Conservation (phyloP, 2,888 invertebrate genomes). For the Heterodera filipjevi region DNA sequence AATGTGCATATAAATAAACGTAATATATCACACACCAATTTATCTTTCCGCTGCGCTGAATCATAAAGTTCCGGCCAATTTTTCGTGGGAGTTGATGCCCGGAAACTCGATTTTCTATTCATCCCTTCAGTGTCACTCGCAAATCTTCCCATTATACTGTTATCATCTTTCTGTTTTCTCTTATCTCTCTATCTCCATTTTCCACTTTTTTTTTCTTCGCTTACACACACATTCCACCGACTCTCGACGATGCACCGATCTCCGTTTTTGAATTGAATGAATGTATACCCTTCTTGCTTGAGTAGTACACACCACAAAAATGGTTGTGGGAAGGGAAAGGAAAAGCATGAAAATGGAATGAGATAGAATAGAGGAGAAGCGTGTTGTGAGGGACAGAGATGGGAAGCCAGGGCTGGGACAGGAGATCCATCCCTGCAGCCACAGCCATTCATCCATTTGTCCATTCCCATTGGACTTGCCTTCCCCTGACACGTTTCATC, state of each 20-base stretch:
- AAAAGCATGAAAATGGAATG: not conserved
- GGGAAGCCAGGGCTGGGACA: not conserved
- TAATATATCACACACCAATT: no score
- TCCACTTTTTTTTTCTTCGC: not conserved
- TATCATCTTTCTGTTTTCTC: not conserved
- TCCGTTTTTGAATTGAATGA: not conserved
- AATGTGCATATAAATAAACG: no score
- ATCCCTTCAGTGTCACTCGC: not conserved
- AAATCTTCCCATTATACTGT: not conserved
- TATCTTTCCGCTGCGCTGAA: not conserved
- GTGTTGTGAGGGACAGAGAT: not conserved
- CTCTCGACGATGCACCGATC: not conserved
- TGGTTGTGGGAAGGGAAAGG: not conserved
- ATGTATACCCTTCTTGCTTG: not conserved
- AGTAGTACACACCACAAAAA: not conserved
- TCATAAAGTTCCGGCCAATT: not conserved
- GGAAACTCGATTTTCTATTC: not conserved
- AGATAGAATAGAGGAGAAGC: not conserved
- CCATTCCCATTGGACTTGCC: not conserved
- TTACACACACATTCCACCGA: not conserved
- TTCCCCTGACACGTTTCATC: not conserved
- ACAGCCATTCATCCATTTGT: not conserved
- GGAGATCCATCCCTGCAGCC: not conserved
- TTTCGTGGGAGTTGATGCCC: not conserved
- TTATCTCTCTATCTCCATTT: not conserved